Evolutionary conservation across 2,888 invertebrate species (phyloP).

Genomic region (Nesidiocoris tenuis): DNA sequence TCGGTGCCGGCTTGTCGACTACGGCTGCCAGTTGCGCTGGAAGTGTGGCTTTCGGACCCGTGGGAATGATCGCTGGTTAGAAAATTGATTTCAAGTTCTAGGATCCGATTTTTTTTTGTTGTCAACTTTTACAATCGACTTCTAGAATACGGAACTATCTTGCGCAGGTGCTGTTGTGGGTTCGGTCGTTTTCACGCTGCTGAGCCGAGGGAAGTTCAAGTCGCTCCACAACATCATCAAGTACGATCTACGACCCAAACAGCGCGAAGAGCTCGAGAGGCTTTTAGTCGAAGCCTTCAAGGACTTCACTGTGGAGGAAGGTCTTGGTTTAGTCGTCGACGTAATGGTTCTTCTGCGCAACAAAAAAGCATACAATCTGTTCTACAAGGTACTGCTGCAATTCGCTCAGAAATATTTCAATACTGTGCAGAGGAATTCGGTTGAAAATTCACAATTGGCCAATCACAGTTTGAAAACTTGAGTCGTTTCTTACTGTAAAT

Average conservation of each 20-base stretch:
- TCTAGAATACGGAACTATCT: no score
- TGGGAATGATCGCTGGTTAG: background rate
- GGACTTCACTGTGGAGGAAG: background rate
- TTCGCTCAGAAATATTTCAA: no score
- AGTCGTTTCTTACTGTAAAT: no score
- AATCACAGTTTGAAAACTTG: no score
- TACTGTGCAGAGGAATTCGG: no score
- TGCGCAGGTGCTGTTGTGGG: background rate
- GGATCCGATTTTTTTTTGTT: no score
- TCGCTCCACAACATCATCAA: background rate
- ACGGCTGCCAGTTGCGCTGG: background rate
- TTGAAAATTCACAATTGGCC: no score
- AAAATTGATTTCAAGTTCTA: no score
- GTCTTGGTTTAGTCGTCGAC: no score
- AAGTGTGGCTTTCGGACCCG: background rate
- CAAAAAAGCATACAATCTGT: background rate
- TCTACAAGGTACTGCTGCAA: no score
- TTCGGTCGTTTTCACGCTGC: background rate
- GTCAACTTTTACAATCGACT: no score
- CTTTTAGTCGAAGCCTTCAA: background rate
- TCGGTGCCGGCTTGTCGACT: background rate
- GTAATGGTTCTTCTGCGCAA: background rate
- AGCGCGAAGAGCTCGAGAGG: background rate
- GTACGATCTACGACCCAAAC: background rate
- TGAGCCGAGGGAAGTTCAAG: background rate